phyloP scores from a whole-genome alignment of 2,113 vertebrate species.

The Gopherus evgoodei region DNA sequence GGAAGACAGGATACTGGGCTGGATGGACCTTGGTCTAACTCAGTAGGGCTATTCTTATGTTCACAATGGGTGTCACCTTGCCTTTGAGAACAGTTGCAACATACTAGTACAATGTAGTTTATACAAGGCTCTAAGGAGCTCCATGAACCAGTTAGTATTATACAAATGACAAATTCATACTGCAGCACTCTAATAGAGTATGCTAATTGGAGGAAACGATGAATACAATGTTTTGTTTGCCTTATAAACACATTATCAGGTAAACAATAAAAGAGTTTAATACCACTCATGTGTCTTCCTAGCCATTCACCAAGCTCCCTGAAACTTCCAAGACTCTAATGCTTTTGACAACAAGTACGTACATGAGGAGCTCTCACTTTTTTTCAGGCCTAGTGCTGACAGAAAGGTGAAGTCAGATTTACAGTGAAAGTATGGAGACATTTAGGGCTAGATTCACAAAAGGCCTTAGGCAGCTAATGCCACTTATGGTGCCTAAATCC shows the following conservation, averaged over 20 bases:
- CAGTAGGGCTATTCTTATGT: too few relatives aligned
- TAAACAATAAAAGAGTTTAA: background rate
- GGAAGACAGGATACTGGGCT: too few relatives aligned
- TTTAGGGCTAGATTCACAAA: background rate
- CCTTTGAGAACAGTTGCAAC: background rate
- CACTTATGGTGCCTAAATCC: background rate
- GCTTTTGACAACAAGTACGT: accelerated
- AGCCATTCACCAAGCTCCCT: background rate
- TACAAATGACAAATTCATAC: background rate
- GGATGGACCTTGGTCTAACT: too few relatives aligned
- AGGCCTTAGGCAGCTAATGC: background rate
- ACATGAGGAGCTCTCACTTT: background rate
- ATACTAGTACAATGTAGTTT: background rate
- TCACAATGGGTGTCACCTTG: accelerated
- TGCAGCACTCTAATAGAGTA: accelerated
- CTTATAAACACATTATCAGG: background rate
- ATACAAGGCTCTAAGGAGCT: background rate
- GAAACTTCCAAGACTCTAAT: background rate
- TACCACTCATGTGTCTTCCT: too few relatives aligned
- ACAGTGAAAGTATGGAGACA: background rate
- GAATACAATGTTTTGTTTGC: background rate
- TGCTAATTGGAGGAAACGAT: background rate
- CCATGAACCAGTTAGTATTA: background rate
- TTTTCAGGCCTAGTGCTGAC: background rate
- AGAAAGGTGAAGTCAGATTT: background rate